Percentiles rank a stretch among this genome's conserved stretches.
These are phyloP conservation scores for Podotricha telesiphe DNA, from an alignment of 2,888 invertebrate species.

Conservation along the genomic window DNA sequence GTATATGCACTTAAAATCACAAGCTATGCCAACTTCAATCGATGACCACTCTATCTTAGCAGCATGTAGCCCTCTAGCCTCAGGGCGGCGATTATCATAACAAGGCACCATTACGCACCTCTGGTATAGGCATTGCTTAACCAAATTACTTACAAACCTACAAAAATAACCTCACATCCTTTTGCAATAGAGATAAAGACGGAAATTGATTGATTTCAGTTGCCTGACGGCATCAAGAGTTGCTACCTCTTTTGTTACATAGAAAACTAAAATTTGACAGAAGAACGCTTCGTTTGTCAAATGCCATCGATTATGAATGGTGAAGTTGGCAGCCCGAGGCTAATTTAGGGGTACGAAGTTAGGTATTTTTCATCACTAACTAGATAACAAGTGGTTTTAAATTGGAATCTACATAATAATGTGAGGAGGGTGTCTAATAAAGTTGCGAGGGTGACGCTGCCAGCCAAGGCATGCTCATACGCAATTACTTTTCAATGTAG, in stretches of 20 bases:
- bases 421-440: slow-evolving; percentile 60
- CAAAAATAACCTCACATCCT: slow-evolving; percentile 7
- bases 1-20: neutral
- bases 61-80: slow-evolving; percentile 63
- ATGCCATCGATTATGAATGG: slow-evolving; percentile 79
- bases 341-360: slow-evolving; percentile 69
- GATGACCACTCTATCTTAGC: slow-evolving; percentile 65
- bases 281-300: slow-evolving; percentile 83
- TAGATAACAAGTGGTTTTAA: slow-evolving; percentile 84
- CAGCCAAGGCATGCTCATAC: slow-evolving; percentile 19
- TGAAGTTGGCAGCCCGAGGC: slow-evolving; percentile 75
- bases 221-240: slow-evolving; percentile 36
- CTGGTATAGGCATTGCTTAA: slow-evolving; percentile 53
- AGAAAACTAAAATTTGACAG: slow-evolving; percentile 82
- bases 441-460: slow-evolving; percentile 54
- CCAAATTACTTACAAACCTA: slow-evolving; percentile 41
- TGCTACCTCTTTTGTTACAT: slow-evolving; percentile 62
- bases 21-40: slow-evolving; percentile 52
- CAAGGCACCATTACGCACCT: slow-evolving; percentile 80
- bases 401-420: slow-evolving; percentile 83
- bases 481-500: slow-evolving; percentile 34
- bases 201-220: slow-evolving; percentile 33
- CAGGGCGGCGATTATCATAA: slow-evolving; percentile 79
- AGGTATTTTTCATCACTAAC: slow-evolving; percentile 82
- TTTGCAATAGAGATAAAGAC: slow-evolving; percentile 41